These are phyloP conservation scores for Teinopalpus imperialis DNA, from an alignment of 2,888 invertebrate species.

Conservation along the genomic window DNA sequence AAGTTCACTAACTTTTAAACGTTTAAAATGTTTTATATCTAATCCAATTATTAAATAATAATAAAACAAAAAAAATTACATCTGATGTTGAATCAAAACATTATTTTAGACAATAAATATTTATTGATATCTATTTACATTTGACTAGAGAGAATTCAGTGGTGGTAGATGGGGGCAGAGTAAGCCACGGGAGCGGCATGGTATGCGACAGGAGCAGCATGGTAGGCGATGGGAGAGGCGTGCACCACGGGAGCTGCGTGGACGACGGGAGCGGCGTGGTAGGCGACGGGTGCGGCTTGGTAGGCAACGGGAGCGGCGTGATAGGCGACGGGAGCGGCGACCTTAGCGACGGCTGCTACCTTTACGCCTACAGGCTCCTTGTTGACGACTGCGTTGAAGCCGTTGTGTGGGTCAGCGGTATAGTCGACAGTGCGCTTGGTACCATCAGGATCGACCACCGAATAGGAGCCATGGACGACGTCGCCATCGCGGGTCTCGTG, in stretches of 20 bases:
- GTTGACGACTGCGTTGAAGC: slow-evolving; percentile 68
- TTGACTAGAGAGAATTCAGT: slow-evolving; percentile 43
- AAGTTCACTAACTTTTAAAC: too few relatives aligned
- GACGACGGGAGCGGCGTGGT: slow-evolving; percentile 31
- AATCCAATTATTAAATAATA: too few relatives aligned
- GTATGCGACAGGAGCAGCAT: slow-evolving; percentile 52
- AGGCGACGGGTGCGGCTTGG: too few relatives aligned
- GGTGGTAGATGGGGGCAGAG: slow-evolving; percentile 84
- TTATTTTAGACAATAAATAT: not conserved
- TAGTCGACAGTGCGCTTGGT: slow-evolving; percentile 66
- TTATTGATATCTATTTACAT: not conserved
- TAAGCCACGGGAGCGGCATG: slow-evolving; percentile 62
- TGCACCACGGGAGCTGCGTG: too few relatives aligned
- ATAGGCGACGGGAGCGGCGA: slow-evolving; percentile 42
- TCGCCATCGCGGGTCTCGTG: slow-evolving; percentile 63
- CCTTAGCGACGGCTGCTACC: slow-evolving; percentile 40
- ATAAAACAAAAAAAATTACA: too few relatives aligned
- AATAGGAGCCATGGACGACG: slow-evolving; percentile 66
- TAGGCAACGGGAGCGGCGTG: slow-evolving; percentile 34
- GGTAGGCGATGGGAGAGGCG: too few relatives aligned
- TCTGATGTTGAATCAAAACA: slow-evolving; percentile 1
- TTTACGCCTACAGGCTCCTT: slow-evolving; percentile 59
- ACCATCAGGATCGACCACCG: slow-evolving; percentile 65
- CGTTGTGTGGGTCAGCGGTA: slow-evolving; percentile 63
- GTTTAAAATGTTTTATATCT: too few relatives aligned